Conservation (phyloP, 2,888 invertebrate genomes). For the Euphydryas editha region DNA sequence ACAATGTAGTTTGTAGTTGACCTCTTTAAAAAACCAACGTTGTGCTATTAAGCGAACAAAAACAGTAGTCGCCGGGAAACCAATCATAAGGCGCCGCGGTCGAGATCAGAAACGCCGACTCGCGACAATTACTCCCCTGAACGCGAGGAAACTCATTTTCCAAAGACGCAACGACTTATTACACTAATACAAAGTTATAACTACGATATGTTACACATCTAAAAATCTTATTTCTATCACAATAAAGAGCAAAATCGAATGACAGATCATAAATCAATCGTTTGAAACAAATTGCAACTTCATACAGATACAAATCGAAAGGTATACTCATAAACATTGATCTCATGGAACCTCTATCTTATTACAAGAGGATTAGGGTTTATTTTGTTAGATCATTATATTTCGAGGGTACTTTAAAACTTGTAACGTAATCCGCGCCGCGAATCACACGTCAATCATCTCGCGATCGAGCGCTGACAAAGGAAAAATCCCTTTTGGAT, state of each 20-base stretch:
- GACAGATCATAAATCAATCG: slow-evolving; percentile 7
- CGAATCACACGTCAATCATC: slow-evolving; percentile 79
- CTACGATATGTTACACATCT: slow-evolving; percentile 5
- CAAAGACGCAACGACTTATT: slow-evolving; percentile 76
- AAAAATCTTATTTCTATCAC: slow-evolving; percentile 6
- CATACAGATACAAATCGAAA: slow-evolving; percentile 43
- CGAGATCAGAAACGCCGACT: slow-evolving; percentile 63
- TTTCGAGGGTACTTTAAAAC: slow-evolving; percentile 28
- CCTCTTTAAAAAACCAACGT: slow-evolving; percentile 71
- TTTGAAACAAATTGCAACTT: slow-evolving; percentile 42
- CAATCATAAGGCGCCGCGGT: slow-evolving; percentile 78
- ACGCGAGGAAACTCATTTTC: slow-evolving; percentile 80
- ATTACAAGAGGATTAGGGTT: slow-evolving; percentile 35
- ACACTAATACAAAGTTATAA: slow-evolving; percentile 53
- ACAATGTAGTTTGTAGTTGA: slow-evolving; percentile 42
- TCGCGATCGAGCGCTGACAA: slow-evolving; percentile 74
- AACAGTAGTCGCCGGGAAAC: slow-evolving; percentile 70
- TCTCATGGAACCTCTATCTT: slow-evolving; percentile 27
- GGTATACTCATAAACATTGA: slow-evolving; percentile 33
- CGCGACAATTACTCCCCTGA: slow-evolving; percentile 69
- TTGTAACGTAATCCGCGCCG: slow-evolving; percentile 66
- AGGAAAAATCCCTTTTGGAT: slow-evolving; percentile 78
- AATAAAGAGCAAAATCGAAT: slow-evolving; percentile 46
- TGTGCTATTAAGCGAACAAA: slow-evolving; percentile 58
- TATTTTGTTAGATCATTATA: slow-evolving; percentile 28